These are phyloP conservation scores for Lindbergichthys nudifrons DNA, from an alignment of 2,797 vertebrate species.

Conservation along the genomic window DNA sequence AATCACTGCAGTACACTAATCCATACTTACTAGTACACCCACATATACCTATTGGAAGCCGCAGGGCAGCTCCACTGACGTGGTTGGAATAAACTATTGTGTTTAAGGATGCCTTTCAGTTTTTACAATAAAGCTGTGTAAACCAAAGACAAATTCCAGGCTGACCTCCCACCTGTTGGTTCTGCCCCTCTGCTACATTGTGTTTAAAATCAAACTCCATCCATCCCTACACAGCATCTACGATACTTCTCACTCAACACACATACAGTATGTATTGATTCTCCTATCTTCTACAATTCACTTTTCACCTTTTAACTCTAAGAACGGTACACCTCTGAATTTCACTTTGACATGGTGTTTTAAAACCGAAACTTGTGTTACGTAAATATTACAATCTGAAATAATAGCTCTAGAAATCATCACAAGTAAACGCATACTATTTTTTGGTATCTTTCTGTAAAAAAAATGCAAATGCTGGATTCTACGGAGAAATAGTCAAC, in stretches of 20 bases:
- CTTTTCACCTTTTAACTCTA: background rate
- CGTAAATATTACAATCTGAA: conserved; percentile 10
- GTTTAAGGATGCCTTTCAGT: background rate
- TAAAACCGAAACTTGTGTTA: background rate
- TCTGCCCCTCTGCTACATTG: background rate
- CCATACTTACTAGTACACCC: conserved; percentile 20
- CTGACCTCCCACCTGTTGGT: conserved; percentile 16
- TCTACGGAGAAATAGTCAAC: background rate
- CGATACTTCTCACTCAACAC: background rate
- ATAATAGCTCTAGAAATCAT: background rate
- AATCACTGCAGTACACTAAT: conserved; percentile 44
- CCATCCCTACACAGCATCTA: background rate
- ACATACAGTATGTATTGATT: background rate
- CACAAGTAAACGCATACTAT: background rate
- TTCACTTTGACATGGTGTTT: background rate
- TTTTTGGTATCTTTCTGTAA: background rate
- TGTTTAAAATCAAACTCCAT: background rate
- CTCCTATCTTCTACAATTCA: background rate
- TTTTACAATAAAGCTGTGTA: conserved; percentile 2
- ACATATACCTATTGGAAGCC: conserved; percentile 14
- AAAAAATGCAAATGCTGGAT: background rate
- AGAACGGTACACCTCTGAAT: background rate
- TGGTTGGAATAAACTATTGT: conserved; percentile 11
- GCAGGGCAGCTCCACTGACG: conserved; percentile 25
- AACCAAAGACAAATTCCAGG: background rate